These are phyloP conservation scores for Tiliacea aurago DNA, from an alignment of 2,888 invertebrate species.

Conservation along the genomic window DNA sequence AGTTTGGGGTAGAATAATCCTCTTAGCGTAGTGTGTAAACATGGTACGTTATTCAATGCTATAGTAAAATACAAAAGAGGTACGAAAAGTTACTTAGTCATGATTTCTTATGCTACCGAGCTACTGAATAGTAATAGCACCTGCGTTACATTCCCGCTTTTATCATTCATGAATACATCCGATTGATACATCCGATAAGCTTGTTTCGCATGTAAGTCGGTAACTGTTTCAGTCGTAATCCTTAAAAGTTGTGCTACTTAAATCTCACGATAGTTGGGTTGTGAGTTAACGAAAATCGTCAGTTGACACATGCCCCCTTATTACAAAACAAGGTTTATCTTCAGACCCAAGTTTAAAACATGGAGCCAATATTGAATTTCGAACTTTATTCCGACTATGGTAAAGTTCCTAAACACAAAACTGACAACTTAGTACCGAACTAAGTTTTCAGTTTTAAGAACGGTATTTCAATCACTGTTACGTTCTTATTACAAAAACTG, in stretches of 20 bases:
- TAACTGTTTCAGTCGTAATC: constrained; percentile 13
- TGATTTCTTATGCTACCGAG: constrained; percentile 58
- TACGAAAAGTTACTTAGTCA: constrained; percentile 44
- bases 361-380: too few relatives aligned
- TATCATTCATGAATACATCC: constrained; percentile 58
- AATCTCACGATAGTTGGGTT: neutral
- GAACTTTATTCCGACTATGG: too few relatives aligned
- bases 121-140: constrained; percentile 56
- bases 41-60: constrained; percentile 48
- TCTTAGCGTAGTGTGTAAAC: constrained; percentile 65
- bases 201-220: constrained; percentile 5
- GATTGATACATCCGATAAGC: constrained; percentile 46
- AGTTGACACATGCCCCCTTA: neutral
- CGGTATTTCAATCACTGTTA: too few relatives aligned
- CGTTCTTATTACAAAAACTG: too few relatives aligned
- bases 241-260: neutral
- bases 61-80: constrained; percentile 51
- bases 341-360: too few relatives aligned
- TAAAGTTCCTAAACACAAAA: too few relatives aligned
- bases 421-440: too few relatives aligned
- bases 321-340: too few relatives aligned
- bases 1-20: constrained; percentile 67
- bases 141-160: constrained; percentile 41
- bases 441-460: too few relatives aligned
- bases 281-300: neutral